phyloP scores from a whole-genome alignment of 2,797 vertebrate genomes.

The Danionella dracula region DNA sequence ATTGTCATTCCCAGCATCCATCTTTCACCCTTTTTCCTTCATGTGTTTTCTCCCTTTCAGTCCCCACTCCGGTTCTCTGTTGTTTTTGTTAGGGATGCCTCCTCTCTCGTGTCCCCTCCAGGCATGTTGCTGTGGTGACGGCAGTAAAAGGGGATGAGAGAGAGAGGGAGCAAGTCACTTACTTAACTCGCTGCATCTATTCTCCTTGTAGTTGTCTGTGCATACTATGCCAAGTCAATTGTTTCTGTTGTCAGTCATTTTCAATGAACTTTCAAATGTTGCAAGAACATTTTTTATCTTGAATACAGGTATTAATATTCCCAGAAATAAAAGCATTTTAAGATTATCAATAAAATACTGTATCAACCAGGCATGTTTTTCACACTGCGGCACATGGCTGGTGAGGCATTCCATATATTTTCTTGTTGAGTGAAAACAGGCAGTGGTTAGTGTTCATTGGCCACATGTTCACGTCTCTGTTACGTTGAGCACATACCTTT shows the following conservation, averaged over 20 bases:
- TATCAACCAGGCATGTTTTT: too few species aligned
- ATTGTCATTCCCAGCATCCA: slow-evolving; percentile 16
- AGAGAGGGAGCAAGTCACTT: slow-evolving; percentile 45
- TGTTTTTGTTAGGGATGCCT: slow-evolving; percentile 45
- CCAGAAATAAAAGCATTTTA: too few species aligned
- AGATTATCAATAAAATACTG: too few species aligned
- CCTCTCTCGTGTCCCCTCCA: slow-evolving; percentile 50
- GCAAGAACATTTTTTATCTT: too few species aligned
- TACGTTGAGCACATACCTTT: too few species aligned
- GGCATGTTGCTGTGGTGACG: slow-evolving; percentile 52
- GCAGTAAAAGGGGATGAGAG: slow-evolving; percentile 23
- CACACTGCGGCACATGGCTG: too few species aligned
- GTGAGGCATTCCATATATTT: too few species aligned
- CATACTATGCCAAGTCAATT: slow-evolving; percentile 52
- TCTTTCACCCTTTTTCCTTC: background rate
- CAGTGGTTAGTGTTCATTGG: too few species aligned
- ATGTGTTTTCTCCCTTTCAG: slow-evolving; percentile 8
- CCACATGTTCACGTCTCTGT: too few species aligned
- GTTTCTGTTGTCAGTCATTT: slow-evolving; percentile 51
- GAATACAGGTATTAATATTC: too few species aligned
- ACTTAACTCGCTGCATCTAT: slow-evolving; percentile 28
- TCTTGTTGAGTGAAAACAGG: too few species aligned
- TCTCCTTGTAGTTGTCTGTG: slow-evolving; percentile 52
- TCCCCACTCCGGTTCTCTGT: slow-evolving; percentile 35
- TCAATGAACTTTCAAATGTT: too few species aligned